Percentiles rank a stretch among this genome's conserved stretches.
These are phyloP conservation scores for Drosophila serrata DNA, from an alignment of 1,140 invertebrate species.

Conservation along the genomic window DNA sequence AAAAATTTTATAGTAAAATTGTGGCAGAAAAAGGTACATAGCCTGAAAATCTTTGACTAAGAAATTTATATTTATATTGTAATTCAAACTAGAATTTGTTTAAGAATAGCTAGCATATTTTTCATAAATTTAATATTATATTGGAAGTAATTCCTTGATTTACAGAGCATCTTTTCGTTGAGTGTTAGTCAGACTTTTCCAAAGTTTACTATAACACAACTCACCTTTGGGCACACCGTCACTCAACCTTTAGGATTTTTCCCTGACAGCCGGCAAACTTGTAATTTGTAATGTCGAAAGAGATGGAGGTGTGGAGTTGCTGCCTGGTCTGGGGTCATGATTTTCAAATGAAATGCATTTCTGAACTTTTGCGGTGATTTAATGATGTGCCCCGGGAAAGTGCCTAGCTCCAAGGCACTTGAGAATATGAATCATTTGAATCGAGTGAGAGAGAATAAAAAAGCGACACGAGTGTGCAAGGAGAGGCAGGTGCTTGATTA, in stretches of 20 bases:
- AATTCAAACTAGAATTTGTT: neutral
- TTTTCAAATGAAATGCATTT: constrained; percentile 79
- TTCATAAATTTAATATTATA: too few species aligned
- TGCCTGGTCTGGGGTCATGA: constrained; percentile 54
- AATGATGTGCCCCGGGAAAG: constrained; percentile 69
- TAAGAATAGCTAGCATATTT: neutral
- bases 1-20: too few species aligned
- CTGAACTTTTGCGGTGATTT: constrained; percentile 72
- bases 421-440: constrained; percentile 48
- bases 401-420: constrained; percentile 32
- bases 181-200: neutral
- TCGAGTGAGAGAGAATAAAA: neutral
- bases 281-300: constrained; percentile 70
- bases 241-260: constrained; percentile 3
- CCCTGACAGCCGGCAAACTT: constrained; percentile 65
- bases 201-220: constrained; percentile 8
- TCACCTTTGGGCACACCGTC: constrained; percentile 15
- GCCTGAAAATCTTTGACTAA: neutral
- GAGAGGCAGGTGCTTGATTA: constrained; percentile 16
- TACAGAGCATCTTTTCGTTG: constrained; percentile 1
- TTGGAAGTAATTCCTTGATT: too few species aligned
- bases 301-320: neutral
- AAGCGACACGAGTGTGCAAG: constrained; percentile 11
- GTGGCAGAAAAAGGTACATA: neutral
- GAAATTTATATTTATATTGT: neutral